Conservation (phyloP, 1,140 invertebrate genomes). For the Drosophila ficusphila region DNA sequence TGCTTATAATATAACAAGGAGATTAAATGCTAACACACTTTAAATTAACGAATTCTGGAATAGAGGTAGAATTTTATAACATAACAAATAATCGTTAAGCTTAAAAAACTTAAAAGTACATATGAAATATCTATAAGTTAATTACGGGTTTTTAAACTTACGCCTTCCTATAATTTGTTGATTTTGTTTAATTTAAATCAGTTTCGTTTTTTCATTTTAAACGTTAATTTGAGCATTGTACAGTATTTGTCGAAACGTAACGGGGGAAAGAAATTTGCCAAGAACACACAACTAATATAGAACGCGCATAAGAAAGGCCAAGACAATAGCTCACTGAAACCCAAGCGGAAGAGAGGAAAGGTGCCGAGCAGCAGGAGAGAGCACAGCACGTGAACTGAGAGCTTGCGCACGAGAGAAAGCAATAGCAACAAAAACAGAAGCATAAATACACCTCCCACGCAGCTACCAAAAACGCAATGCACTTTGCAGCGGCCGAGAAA, state of each 20-base stretch:
- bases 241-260: slow-evolving; percentile 29
- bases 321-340: slow-evolving; percentile 20
- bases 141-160: no score
- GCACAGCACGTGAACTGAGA: slow-evolving; percentile 44
- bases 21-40: slow-evolving; percentile 12
- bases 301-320: slow-evolving; percentile 27
- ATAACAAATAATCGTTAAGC: no score
- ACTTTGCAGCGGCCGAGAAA: slow-evolving; percentile 53
- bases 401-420: slow-evolving; percentile 64
- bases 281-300: slow-evolving; percentile 41
- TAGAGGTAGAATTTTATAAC: no score
- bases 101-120: no score
- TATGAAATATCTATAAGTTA: no score
- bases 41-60: slow-evolving; percentile 15
- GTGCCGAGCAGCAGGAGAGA: neutral
- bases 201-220: neutral
- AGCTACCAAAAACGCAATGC: slow-evolving; percentile 62
- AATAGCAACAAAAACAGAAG: slow-evolving; percentile 48
- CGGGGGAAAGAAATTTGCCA: slow-evolving; percentile 30
- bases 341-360: slow-evolving; percentile 2
- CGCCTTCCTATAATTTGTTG: no score
- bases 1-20: neutral
- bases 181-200: neutral
- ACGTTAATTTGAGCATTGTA: slow-evolving; percentile 28
- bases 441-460: slow-evolving; percentile 47